Conservation (phyloP, 2,888 invertebrate species). For the Noctua pronuba region DNA sequence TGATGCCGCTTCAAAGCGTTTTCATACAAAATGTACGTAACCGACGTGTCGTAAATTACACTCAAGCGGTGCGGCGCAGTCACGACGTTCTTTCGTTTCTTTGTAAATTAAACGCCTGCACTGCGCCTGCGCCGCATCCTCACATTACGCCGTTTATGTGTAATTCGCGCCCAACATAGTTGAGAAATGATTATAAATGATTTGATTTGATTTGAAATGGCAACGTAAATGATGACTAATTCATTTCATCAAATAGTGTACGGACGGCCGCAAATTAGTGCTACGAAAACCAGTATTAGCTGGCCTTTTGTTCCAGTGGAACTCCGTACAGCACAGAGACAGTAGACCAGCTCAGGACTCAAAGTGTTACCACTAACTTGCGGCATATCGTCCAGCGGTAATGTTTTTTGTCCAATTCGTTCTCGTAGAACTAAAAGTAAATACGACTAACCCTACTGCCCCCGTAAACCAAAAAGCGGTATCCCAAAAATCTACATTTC, state of each 20-base stretch:
- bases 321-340: neutral
- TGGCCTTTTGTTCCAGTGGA: neutral
- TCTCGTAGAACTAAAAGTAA: slow-evolving; percentile 22
- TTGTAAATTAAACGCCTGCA: too few relatives aligned
- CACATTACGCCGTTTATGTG: too few relatives aligned
- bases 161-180: too few relatives aligned
- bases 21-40: too few relatives aligned
- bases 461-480: neutral
- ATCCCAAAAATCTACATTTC: neutral
- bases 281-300: neutral
- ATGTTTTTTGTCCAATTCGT: slow-evolving; percentile 6
- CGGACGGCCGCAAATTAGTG: neutral
- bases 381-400: neutral
- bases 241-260: neutral
- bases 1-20: too few relatives aligned
- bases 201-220: too few relatives aligned
- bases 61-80: too few relatives aligned
- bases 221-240: neutral
- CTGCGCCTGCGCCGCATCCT: too few relatives aligned
- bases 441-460: slow-evolving; percentile 1
- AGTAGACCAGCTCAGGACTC: neutral
- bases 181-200: too few relatives aligned
- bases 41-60: too few relatives aligned
- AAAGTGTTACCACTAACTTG: neutral
- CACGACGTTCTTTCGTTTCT: too few relatives aligned